phyloP scores from a whole-genome alignment of 2,113 vertebrate species.

The Melanerpes aurifrons region DNA sequence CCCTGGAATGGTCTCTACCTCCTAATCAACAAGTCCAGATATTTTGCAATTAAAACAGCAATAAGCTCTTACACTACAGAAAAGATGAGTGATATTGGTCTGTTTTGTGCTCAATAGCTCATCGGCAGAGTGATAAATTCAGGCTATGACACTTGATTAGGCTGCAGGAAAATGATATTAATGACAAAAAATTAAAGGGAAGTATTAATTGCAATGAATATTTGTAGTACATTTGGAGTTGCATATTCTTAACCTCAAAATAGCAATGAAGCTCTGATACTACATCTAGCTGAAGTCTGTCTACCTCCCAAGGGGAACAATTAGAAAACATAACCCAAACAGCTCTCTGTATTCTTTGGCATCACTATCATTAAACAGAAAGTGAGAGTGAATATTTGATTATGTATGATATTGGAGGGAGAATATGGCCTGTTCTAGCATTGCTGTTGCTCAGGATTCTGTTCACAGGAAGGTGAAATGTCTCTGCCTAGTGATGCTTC shows the following conservation, averaged over 20 bases:
- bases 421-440: background rate
- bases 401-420: background rate
- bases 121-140: background rate
- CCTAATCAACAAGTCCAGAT: background rate
- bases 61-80: background rate
- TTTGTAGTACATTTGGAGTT: background rate
- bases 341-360: background rate
- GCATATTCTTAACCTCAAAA: background rate
- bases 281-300: background rate
- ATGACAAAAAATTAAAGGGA: background rate
- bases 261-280: background rate
- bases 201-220: background rate
- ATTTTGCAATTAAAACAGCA: background rate
- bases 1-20: background rate
- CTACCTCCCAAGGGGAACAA: background rate
- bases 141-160: background rate
- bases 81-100: background rate
- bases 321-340: conserved; percentile 27
- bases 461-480: background rate
- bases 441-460: background rate
- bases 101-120: background rate
- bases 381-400: conserved; percentile 1
- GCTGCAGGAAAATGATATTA: background rate
- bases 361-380: background rate
- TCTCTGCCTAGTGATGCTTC: background rate